Conservation (phyloP, 2,113 vertebrate genomes). For the Engystomops pustulosus region DNA sequence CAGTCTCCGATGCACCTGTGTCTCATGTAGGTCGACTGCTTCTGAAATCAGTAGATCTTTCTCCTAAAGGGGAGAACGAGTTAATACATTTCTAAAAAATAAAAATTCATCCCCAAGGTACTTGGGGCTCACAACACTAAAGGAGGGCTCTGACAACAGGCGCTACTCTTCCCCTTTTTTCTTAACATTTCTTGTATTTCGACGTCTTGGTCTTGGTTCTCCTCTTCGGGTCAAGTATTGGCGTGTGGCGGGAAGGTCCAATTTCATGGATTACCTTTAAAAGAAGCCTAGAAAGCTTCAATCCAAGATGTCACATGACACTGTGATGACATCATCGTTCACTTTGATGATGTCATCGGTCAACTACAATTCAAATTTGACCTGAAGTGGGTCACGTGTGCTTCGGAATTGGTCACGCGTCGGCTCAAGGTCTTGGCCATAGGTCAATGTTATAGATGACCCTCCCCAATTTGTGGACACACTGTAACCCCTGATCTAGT, state of each 20-base stretch:
- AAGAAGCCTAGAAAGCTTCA: background rate
- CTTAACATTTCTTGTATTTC: too few species aligned
- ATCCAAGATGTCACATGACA: background rate
- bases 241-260: background rate
- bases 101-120: background rate
- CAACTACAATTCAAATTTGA: background rate
- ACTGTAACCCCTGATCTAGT: background rate
- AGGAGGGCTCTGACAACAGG: background rate
- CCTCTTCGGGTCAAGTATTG: too few species aligned
- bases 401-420: background rate
- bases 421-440: background rate
- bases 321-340: background rate
- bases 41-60: slow-evolving; percentile 31
- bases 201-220: too few species aligned
- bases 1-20: slow-evolving; percentile 17
- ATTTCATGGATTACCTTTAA: background rate
- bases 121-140: slow-evolving; percentile 26
- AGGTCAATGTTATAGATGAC: background rate
- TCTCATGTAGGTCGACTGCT: background rate
- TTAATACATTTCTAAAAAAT: slow-evolving; percentile 22
- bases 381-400: background rate
- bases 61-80: background rate
- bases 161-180: slow-evolving; percentile 2
- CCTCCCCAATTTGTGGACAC: background rate
- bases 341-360: background rate